phyloP scores from a whole-genome alignment of 2,113 vertebrate species.

The Labrus mixtus region DNA sequence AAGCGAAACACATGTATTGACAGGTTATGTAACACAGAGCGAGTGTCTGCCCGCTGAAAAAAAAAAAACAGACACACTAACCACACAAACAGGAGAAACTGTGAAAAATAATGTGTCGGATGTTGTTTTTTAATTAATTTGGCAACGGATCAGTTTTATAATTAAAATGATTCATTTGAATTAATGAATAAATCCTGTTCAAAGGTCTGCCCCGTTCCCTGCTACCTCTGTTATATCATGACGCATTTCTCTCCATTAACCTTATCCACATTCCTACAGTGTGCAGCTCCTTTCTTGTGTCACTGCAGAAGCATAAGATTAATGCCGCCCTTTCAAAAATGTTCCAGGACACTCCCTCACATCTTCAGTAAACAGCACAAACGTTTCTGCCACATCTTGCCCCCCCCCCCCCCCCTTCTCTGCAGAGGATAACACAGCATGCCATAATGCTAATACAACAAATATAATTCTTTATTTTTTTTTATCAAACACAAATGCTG shows the following conservation, averaged over 20 bases:
- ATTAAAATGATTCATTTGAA: constrained; percentile 32
- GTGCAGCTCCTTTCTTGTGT: constrained; percentile 22
- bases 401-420: not conserved
- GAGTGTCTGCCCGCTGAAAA: not conserved
- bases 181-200: constrained; percentile 32
- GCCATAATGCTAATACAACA: constrained; percentile 32
- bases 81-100: not conserved
- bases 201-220: constrained; percentile 28
- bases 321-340: constrained; percentile 73
- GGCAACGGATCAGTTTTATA: constrained; percentile 6
- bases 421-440: constrained; percentile 8
- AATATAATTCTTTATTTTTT: constrained; percentile 36
- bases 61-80: constrained; percentile 3
- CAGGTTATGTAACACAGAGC: constrained; percentile 24
- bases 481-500: constrained; percentile 42
- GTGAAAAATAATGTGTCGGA: constrained; percentile 4
- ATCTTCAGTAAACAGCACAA: constrained; percentile 51
- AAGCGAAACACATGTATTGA: constrained; percentile 19
- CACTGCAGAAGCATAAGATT: constrained; percentile 55
- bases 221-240: constrained; percentile 26
- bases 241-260: constrained; percentile 58
- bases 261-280: constrained; percentile 31
- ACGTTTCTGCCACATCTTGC: constrained; percentile 49
- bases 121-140: constrained; percentile 27
- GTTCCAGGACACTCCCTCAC: constrained; percentile 62